phyloP scores from a whole-genome alignment of 2,113 vertebrate genomes.

The Gymnobelideus leadbeateri region DNA sequence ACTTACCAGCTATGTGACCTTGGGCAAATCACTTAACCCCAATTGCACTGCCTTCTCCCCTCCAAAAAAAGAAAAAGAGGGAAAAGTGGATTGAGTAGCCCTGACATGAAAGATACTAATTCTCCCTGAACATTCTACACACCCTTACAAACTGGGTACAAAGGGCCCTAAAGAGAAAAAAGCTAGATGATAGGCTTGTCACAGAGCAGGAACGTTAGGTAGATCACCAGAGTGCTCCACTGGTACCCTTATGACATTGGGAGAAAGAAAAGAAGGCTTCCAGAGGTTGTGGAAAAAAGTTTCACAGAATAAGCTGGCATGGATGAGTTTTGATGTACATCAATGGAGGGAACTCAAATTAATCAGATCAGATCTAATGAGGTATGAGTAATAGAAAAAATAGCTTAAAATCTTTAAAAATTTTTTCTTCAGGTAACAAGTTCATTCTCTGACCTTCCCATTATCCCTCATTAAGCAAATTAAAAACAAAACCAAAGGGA shows the following conservation, averaged over 20 bases:
- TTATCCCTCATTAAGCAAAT: not conserved
- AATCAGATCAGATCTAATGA: not conserved
- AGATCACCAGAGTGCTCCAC: not conserved
- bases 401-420: not conserved
- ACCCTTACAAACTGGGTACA: not conserved
- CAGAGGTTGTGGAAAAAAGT: not conserved
- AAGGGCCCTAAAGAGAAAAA: not conserved
- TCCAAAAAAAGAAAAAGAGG: no score
- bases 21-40: no score
- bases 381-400: not conserved
- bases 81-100: not conserved
- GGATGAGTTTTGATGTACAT: not conserved
- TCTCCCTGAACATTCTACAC: no score
- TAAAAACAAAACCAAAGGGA: not conserved
- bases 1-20: no score
- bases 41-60: no score
- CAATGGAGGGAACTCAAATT: not conserved
- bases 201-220: not conserved
- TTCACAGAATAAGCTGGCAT: not conserved
- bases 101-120: not conserved
- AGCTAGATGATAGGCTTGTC: not conserved
- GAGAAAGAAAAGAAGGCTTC: not conserved
- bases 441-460: not conserved
- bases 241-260: not conserved
- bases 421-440: not conserved